phyloP scores from a whole-genome alignment of 2,888 invertebrate species.

The Linnaemya tessellans region DNA sequence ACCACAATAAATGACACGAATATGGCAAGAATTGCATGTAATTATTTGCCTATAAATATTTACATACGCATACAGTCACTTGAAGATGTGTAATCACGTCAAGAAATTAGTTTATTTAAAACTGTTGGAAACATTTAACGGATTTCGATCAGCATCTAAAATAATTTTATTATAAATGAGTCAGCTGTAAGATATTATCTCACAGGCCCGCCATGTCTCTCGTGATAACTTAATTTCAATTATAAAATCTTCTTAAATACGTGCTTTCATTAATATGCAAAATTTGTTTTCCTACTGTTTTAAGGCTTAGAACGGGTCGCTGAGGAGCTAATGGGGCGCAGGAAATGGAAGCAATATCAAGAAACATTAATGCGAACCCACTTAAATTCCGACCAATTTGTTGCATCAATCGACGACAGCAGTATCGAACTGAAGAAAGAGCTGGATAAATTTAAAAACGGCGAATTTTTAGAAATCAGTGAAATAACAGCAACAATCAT shows the following conservation, averaged over 20 bases:
- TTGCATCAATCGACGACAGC: slow-evolving; percentile 75
- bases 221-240: not conserved
- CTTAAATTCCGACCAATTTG: slow-evolving; percentile 78
- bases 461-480: slow-evolving; percentile 57
- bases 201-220: too few species aligned
- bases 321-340: slow-evolving; percentile 98
- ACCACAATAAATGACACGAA: slow-evolving; percentile 38
- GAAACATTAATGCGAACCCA: slow-evolving; percentile 87
- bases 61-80: slow-evolving; percentile 15
- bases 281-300: not conserved
- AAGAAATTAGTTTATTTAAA: too few species aligned
- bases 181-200: too few species aligned
- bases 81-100: slow-evolving; percentile 16
- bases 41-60: slow-evolving; percentile 39
- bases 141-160: too few species aligned
- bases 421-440: slow-evolving; percentile 77
- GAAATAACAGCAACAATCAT: slow-evolving; percentile 75
- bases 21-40: slow-evolving; percentile 5
- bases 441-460: slow-evolving; percentile 69
- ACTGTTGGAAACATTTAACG: too few species aligned
- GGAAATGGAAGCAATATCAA: slow-evolving; percentile 97
- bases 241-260: not conserved
- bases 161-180: too few species aligned
- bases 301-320: slow-evolving; percentile 97
- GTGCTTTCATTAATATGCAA: not conserved